Evolutionary conservation across 2,113 vertebrate genomes (phyloP), one percentile per base, ranked within the genome.

Genomic region (Clarias batrachus): DNA sequence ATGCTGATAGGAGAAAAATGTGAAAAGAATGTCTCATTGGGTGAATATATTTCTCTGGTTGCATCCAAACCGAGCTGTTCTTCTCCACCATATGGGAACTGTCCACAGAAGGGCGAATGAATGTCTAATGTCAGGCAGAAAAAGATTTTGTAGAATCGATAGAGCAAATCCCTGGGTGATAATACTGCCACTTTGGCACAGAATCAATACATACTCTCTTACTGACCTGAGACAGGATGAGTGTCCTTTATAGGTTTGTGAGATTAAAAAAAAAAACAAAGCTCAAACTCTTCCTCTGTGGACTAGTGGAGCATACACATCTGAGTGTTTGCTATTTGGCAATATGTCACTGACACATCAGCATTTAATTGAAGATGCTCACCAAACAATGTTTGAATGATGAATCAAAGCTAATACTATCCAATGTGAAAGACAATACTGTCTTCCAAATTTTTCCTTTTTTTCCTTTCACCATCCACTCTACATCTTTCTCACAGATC

Each of bases 181-280:
- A 83, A 83, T 81, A 86, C 80, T 27, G 74, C 73, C 81, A 86
- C 57, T 66, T 56, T 54, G 65, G 68, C 48, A 78, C 57, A 71
- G 83, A 83, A 87, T 87, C 81, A 80, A 87, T 80, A 74, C 7
- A 60, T 56, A 68, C 70, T 62, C 81, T 83, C 76, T 86, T 41
- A 77, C 57, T 77, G 12, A 63, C 59, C 63, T 70, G 21, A 56
- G 33, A 27, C 52, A 33, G 41, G 30, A 37, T 57, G 21, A 63
- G 27, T 30, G 27, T 17, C 5, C 70, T 87, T n/a, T 74, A 19
- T 25, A 2, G 57, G 66, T 86, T 81, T 81, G 19, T 74, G 27
- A 27, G 77, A 27, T 59, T 13, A 37, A 60, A 48, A 48, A 41
- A 41, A 81, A 33, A n/a, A 25, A 3, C 17, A 12, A 56, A n/a